Evolutionary conservation across 2,113 vertebrate genomes (phyloP), one percentile per base, ranked within the genome.

Genomic region (Scortum barcoo): DNA sequence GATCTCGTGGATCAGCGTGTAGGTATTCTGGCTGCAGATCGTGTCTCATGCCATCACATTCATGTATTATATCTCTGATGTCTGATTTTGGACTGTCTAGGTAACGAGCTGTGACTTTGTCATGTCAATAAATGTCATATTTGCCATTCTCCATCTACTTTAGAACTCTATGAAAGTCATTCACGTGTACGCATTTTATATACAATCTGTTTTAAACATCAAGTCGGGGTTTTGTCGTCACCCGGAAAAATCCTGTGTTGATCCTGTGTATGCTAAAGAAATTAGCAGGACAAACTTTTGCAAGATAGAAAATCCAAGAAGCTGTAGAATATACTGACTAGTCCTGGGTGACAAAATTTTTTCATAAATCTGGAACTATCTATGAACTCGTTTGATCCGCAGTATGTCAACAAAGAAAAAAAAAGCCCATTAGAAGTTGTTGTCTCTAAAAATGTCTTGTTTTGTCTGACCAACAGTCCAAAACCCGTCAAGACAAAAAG

Each of bases 1-100:
- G 0, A 79, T 88, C 74, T 50, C 54, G n/a, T 73, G 61, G 54
- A 79, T 81, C 54, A 48, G 44, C 54, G 56, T 75, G 72, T 17
- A 53, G 63, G 46, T 66, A 73, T 80, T 82, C 51, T 72, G 51
- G 38, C 79, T 57, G 24, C 22, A 42, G 75, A 73, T 73, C 16
- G 2, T 60, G 36, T 72, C 63, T 51, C 51, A 19, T 33, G 26
- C 17, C 19, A 24, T 36, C 54, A 75, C 0, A 30, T 28, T 61
- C 19, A 53, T 28, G 20, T 30, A 51, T 24, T 13, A 42, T 26
- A 20, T 44, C 10, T 76, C 3, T 3, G n/a, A n/a, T n/a, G 0
- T 3, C 22, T 42, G 19, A 36, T 24, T 24, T 22, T 57, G 28
- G 26, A 5, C 33, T 62, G 46, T 5, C 24, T 17, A 26, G 38